Evolutionary conservation across 2,888 invertebrate genomes (phyloP), one percentile per base, ranked within the genome.

Genomic region (Cephus nigrinus): DNA sequence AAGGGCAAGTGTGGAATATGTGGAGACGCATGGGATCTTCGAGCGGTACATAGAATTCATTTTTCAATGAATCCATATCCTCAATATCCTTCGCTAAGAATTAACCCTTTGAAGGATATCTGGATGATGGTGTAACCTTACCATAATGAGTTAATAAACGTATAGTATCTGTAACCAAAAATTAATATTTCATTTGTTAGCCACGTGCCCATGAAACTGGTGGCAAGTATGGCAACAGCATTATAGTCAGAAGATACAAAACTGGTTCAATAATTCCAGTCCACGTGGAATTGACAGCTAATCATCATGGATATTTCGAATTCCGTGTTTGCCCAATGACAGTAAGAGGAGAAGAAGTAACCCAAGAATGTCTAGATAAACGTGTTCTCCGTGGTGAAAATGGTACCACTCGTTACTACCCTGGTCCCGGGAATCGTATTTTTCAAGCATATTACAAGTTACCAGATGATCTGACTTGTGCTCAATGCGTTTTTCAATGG

Each of bases 401-500:
- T 68, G 92, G 93, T 9, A 92, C 93, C 5, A 93, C 93, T 9
- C 93, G 94, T 81, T 97, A 94, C 88, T 96, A 95, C 88, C 96
- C 97, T 0, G 94, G 94, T 80, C 95, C 96, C 71, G 97, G 97
- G 0, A 96, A 95, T 84, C 95, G 94, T 86, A 93, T 97, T 31
- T 97, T 97, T 90, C 96, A 97, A 88, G 95, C 96, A 90, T 94
- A 94, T 83, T 95, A 95, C 82, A 93, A 93, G 83, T 91, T 93
- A 69, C 95, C 94, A 0, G 92, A 93, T 86, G 95, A 93, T 69
- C 87, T 97, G 30, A 94, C 95, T 73, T 98, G 98, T 90, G 92
- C 93, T 15, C 97, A 97, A 89, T 98, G 98, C 88, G 94, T 98
- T 4, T 92, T 98, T 79, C 98, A 98, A 88, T 98, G 98, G 98